These are phyloP conservation scores for Tupaia tana DNA, from an alignment of 2,113 vertebrate genomes.

Conservation along the genomic window DNA sequence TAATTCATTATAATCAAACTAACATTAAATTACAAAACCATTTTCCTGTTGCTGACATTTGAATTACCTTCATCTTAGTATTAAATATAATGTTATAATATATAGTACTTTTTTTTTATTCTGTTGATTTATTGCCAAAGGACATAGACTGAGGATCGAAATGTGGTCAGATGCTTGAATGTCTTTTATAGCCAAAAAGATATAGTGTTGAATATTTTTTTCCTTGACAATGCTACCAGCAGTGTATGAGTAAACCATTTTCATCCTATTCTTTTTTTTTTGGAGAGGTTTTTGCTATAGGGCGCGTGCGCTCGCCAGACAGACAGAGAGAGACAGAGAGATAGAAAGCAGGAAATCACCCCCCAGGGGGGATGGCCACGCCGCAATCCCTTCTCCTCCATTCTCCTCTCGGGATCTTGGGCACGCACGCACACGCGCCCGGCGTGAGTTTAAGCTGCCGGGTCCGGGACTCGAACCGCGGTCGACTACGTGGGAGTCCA, in stretches of 20 bases:
- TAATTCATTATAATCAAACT: neutral
- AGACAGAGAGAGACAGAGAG: no score
- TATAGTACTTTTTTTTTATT: neutral
- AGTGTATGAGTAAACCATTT: neutral
- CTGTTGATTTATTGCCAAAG: slow-evolving; percentile 1
- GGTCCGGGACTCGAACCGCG: no score
- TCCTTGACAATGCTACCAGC: neutral
- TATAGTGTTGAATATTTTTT: neutral
- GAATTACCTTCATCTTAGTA: neutral
- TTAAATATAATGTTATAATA: neutral
- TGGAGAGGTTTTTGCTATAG: no score
- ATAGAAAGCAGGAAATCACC: no score
- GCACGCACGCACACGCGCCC: no score
- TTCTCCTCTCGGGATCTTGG: no score
- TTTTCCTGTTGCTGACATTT: slow-evolving; percentile 5
- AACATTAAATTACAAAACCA: neutral
- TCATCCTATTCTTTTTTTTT: neutral
- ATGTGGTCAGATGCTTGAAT: neutral
- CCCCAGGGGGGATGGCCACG: no score
- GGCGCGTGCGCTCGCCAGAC: no score
- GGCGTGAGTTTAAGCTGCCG: no score
- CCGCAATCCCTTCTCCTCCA: no score
- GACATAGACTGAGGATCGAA: neutral
- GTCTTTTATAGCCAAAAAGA: neutral
- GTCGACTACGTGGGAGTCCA: no score